A percentile compares a stretch with the other conserved stretches of the same genome.
These are phyloP conservation scores for Naja naja DNA, from an alignment of 2,113 vertebrate genomes.

Conservation along the genomic window DNA sequence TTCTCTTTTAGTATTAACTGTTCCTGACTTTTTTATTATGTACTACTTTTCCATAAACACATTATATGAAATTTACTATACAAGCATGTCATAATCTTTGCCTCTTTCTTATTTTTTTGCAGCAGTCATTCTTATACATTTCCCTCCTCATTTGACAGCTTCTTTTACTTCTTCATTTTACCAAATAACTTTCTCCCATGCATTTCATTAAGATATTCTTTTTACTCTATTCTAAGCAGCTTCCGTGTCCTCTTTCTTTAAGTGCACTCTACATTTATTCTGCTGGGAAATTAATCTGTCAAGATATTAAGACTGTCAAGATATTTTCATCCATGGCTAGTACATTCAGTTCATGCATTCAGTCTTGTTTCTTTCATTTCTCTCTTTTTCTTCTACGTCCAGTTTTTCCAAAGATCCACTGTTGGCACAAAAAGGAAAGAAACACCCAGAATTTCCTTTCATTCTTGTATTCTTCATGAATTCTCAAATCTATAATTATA, in stretches of 20 bases:
- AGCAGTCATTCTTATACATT: background rate
- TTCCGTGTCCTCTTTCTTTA: background rate
- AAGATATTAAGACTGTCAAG: background rate
- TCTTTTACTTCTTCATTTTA: background rate
- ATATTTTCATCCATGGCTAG: background rate
- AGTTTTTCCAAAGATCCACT: background rate
- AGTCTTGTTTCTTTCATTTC: background rate
- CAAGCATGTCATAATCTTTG: background rate
- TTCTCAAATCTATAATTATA: background rate
- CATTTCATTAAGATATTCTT: background rate
- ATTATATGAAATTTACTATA: background rate
- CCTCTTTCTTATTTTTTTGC: background rate
- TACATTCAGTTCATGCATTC: background rate
- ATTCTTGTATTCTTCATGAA: background rate
- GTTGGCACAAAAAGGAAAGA: background rate
- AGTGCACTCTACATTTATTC: background rate
- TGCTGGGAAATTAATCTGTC: background rate
- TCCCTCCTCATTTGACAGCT: background rate
- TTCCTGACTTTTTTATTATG: background rate
- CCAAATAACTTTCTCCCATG: background rate
- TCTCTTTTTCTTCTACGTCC: background rate
- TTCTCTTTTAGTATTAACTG: background rate
- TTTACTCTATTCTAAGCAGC: background rate
- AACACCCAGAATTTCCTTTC: background rate
- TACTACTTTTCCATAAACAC: background rate